Evolutionary conservation across 2,113 vertebrate species (phyloP).

Genomic region (Coturnix japonica): DNA sequence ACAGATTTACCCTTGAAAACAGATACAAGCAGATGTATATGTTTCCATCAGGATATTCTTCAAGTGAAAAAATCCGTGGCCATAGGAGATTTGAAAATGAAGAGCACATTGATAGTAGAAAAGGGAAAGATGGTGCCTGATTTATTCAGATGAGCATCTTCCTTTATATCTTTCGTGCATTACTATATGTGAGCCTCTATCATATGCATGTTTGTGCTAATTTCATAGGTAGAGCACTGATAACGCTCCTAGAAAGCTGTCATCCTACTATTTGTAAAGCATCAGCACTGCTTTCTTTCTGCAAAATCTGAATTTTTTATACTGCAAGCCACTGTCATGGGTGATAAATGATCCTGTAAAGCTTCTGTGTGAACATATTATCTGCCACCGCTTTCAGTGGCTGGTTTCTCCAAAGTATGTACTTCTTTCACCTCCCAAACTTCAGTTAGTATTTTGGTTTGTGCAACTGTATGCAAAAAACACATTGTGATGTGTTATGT

Average conservation of each 20-base stretch:
- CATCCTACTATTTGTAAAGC: background rate
- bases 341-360: constrained; percentile 37
- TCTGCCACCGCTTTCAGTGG: background rate
- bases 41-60: background rate
- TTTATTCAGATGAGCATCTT: background rate
- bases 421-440: background rate
- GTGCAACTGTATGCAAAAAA: background rate
- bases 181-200: background rate
- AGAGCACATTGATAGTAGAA: background rate
- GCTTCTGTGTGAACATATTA: background rate
- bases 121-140: background rate
- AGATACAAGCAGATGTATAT: rapidly evolving
- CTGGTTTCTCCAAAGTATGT: background rate
- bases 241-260: background rate
- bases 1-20: background rate
- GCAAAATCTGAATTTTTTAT: background rate
- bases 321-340: background rate
- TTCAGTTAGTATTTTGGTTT: background rate
- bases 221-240: background rate
- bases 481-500: too few relatives aligned
- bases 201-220: background rate
- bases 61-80: background rate
- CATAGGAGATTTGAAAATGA: background rate
- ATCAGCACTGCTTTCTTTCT: background rate
- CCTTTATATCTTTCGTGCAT: background rate